A percentile compares a stretch with the other conserved stretches of the same genome.
phyloP scores from a whole-genome alignment of 1,140 invertebrate genomes.

The Pseudomyrmex cubaensis region DNA sequence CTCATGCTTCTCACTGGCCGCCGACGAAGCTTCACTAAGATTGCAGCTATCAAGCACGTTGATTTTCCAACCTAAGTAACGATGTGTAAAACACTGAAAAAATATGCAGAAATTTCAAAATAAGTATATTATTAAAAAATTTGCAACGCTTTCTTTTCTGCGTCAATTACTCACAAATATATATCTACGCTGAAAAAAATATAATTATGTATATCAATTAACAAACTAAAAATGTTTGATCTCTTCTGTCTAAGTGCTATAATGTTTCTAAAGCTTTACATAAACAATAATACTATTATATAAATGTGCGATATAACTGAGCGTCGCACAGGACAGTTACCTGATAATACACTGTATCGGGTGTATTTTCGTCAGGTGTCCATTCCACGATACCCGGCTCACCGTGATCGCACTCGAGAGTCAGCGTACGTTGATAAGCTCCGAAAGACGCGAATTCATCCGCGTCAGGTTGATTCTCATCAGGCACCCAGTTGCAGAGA shows the following conservation, averaged over 20 bases:
- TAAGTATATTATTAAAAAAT: neutral
- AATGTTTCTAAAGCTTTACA: neutral
- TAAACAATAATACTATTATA: neutral
- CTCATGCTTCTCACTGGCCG: slow-evolving; percentile 87
- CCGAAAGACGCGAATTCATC: slow-evolving; percentile 95
- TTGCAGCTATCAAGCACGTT: slow-evolving; percentile 94
- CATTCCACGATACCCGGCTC: slow-evolving; percentile 94
- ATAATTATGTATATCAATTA: no score
- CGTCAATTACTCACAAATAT: neutral
- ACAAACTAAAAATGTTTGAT: no score
- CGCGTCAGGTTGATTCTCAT: slow-evolving; percentile 89
- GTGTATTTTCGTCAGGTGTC: slow-evolving; percentile 94
- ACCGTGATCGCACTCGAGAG: slow-evolving; percentile 92
- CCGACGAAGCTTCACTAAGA: slow-evolving; percentile 78
- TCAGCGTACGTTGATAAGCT: slow-evolving; percentile 94
- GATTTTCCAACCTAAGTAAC: slow-evolving; percentile 97
- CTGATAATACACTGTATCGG: slow-evolving; percentile 97
- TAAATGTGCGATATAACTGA: neutral
- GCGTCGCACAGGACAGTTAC: slow-evolving; percentile 81
- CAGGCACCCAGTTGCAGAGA: slow-evolving; percentile 94
- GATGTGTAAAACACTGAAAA: slow-evolving; percentile 95
- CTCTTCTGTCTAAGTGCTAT: no score
- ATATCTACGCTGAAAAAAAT: neutral
- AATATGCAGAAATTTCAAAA: neutral
- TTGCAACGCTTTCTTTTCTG: neutral